These are phyloP conservation scores for Anhinga rufa DNA, from an alignment of 2,113 vertebrate species.

Conservation along the genomic window DNA sequence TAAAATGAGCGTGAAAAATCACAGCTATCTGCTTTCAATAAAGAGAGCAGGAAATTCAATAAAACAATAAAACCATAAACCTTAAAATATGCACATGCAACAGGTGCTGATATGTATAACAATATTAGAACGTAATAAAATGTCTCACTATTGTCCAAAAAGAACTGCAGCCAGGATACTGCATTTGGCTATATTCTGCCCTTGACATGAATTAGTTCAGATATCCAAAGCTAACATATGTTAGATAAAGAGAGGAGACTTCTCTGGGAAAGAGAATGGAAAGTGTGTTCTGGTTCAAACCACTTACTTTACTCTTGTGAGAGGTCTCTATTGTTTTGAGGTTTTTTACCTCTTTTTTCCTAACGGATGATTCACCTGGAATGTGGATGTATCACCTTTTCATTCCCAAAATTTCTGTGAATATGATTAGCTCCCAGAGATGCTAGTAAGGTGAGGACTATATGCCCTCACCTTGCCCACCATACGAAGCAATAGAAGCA, in stretches of 20 bases:
- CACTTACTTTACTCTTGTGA: not conserved
- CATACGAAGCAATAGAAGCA: accelerated
- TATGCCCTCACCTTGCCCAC: not conserved
- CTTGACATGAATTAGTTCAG: not conserved
- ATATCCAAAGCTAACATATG: not conserved
- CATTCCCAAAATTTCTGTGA: not conserved
- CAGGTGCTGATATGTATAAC: slow-evolving; percentile 23
- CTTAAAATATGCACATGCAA: not conserved
- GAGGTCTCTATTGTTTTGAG: not conserved
- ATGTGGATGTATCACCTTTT: not conserved
- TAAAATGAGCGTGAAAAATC: slow-evolving; percentile 42
- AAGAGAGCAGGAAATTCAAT: slow-evolving; percentile 49
- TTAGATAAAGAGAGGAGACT: not conserved
- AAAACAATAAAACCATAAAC: slow-evolving; percentile 27
- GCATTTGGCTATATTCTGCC: not conserved
- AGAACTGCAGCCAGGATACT: not conserved
- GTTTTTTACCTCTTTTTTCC: not conserved
- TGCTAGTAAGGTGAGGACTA: not conserved
- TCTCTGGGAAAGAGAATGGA: not conserved
- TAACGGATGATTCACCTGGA: not conserved
- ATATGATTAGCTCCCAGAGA: not conserved
- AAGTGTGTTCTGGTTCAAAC: not conserved
- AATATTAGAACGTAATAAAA: not conserved
- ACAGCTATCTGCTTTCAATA: slow-evolving; percentile 46
- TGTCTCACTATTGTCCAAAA: not conserved